Evolutionary conservation across 2,797 vertebrate genomes (phyloP).

Genomic region (Propithecus perrieri): DNA sequence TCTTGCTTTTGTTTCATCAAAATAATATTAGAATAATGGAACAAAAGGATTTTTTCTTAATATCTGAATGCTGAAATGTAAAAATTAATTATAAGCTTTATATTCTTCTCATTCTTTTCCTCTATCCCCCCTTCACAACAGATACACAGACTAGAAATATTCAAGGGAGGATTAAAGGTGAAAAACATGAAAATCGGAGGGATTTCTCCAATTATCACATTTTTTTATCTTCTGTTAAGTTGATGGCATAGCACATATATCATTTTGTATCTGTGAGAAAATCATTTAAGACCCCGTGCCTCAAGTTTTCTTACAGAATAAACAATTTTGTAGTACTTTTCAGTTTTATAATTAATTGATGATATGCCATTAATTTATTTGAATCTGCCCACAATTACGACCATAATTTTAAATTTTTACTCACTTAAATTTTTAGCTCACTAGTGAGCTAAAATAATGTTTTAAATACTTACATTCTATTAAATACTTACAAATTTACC

Average conservation of each 20-base stretch:
- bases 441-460: neutral
- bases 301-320: neutral
- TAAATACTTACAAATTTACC: neutral
- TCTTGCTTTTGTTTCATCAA: conserved; percentile 7
- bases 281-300: neutral
- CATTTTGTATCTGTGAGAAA: neutral
- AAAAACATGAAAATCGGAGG: neutral
- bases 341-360: neutral
- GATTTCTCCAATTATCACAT: neutral
- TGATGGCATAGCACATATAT: neutral
- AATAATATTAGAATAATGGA: neutral
- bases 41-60: neutral
- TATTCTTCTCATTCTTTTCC: neutral
- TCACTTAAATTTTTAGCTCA: neutral
- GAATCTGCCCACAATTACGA: neutral
- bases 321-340: neutral
- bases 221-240: neutral
- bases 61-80: neutral
- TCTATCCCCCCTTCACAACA: neutral
- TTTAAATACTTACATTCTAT: conserved; percentile 10
- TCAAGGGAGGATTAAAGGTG: neutral
- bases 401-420: neutral
- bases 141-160: neutral
- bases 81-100: neutral
- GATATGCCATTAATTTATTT: neutral